Conservation (phyloP, 2,113 vertebrate genomes). For the Nasalis larvatus region DNA sequence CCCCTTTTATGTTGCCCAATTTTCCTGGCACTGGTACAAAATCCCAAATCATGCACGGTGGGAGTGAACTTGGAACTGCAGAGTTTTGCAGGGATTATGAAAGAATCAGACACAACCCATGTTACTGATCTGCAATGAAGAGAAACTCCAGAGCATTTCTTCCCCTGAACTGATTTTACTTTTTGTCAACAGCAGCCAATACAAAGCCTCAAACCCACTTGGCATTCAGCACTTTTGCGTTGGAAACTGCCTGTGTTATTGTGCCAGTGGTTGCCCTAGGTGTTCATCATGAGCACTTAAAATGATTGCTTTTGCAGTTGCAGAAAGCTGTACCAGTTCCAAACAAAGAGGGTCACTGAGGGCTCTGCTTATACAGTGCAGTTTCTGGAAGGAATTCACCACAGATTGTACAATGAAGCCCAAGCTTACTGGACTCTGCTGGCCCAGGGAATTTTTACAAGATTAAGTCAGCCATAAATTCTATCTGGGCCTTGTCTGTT, state of each 20-base stretch:
- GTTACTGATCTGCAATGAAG: background rate
- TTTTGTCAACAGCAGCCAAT: background rate
- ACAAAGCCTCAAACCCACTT: slow-evolving; percentile 35
- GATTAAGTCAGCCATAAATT: slow-evolving; percentile 65
- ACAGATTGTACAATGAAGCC: background rate
- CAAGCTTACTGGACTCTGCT: slow-evolving; percentile 15
- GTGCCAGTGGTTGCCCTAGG: slow-evolving; percentile 44
- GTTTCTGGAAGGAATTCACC: slow-evolving; percentile 50
- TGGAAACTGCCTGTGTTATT: background rate
- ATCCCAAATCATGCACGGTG: background rate
- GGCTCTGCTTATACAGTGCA: slow-evolving; percentile 19
- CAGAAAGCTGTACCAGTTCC: slow-evolving; percentile 35
- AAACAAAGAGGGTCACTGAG: slow-evolving; percentile 43
- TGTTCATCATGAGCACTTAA: slow-evolving; percentile 13
- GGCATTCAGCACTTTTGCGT: background rate
- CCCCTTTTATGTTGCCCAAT: slow-evolving; percentile 17
- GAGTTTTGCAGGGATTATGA: slow-evolving; percentile 20
- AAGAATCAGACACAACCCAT: background rate
- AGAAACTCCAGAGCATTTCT: slow-evolving; percentile 41
- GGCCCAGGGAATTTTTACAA: slow-evolving; percentile 68
- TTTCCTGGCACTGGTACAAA: slow-evolving; percentile 24
- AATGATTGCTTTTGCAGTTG: slow-evolving; percentile 51
- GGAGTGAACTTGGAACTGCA: background rate
- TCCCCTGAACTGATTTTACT: background rate
- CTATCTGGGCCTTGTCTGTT: slow-evolving; percentile 41